Conservation (phyloP, 2,797 vertebrate genomes). For the Fundulus diaphanus region DNA sequence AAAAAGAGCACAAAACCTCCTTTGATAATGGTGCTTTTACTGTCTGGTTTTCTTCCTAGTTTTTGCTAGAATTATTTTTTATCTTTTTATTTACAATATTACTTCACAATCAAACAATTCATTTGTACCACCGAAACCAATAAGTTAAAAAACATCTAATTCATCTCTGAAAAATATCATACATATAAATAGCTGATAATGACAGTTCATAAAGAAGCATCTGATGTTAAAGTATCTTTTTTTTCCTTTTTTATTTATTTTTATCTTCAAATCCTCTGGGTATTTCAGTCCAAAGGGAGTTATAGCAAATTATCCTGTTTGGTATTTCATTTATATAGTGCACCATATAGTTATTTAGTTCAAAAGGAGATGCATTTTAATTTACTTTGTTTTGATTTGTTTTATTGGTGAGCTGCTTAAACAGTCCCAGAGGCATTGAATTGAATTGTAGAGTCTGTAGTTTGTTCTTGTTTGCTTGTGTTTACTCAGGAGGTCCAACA, state of each 20-base stretch:
- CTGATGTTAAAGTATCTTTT: not conserved
- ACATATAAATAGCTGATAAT: too few relatives aligned
- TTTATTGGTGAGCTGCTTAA: not conserved
- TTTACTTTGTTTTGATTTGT: not conserved
- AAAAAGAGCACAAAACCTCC: not conserved
- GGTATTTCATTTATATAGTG: not conserved
- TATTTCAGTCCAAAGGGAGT: not conserved
- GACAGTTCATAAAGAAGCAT: not conserved
- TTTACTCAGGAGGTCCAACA: not conserved
- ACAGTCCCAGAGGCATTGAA: too few relatives aligned
- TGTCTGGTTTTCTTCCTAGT: not conserved
- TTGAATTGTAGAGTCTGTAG: too few relatives aligned
- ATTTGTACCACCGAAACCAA: not conserved
- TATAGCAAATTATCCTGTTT: not conserved
- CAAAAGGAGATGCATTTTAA: not conserved
- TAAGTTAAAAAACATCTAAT: not conserved
- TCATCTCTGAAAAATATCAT: not conserved
- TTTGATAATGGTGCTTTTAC: slow-evolving; percentile 1
- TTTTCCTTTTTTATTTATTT: not conserved
- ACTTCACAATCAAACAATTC: not conserved
- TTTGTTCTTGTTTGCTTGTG: slow-evolving; percentile 11
- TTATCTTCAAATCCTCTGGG: not conserved
- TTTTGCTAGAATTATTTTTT: too few relatives aligned
- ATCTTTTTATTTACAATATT: not conserved
- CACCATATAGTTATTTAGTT: not conserved